Conservation (phyloP, 2,888 invertebrate genomes). For the Eupithecia dodoneata region DNA sequence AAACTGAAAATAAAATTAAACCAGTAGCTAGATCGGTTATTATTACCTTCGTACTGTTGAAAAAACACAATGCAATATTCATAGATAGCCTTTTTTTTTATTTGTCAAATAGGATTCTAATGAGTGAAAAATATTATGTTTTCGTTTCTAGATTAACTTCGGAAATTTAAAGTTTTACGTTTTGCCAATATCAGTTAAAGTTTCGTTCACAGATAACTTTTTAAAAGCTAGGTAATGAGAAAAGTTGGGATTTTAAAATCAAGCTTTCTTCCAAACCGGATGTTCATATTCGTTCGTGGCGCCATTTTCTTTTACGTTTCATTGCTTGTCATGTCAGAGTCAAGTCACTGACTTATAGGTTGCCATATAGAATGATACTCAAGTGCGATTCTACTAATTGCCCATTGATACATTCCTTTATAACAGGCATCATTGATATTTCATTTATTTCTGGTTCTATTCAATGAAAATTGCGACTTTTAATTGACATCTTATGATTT, state of each 20-base stretch:
- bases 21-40: too few relatives aligned
- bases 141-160: neutral
- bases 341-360: neutral
- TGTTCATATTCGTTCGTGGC: neutral
- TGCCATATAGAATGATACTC: slow-evolving; percentile 11
- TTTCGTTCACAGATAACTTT: neutral
- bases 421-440: slow-evolving; percentile 8
- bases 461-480: neutral
- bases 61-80: too few relatives aligned
- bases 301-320: slow-evolving; percentile 8
- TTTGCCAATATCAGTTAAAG: neutral
- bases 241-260: neutral
- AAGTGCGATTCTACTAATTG: slow-evolving; percentile 10
- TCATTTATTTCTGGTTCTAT: slow-evolving; percentile 1
- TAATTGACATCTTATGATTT: slow-evolving; percentile 17
- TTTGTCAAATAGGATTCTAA: neutral
- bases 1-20: too few relatives aligned
- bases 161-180: neutral
- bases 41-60: too few relatives aligned
- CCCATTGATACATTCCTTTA: slow-evolving; percentile 14
- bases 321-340: neutral
- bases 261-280: neutral
- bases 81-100: too few relatives aligned
- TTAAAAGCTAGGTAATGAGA: neutral
- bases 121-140: neutral